These are phyloP conservation scores for Hippoglossus stenolepis DNA, from an alignment of 2,113 vertebrate species.

Conservation along the genomic window DNA sequence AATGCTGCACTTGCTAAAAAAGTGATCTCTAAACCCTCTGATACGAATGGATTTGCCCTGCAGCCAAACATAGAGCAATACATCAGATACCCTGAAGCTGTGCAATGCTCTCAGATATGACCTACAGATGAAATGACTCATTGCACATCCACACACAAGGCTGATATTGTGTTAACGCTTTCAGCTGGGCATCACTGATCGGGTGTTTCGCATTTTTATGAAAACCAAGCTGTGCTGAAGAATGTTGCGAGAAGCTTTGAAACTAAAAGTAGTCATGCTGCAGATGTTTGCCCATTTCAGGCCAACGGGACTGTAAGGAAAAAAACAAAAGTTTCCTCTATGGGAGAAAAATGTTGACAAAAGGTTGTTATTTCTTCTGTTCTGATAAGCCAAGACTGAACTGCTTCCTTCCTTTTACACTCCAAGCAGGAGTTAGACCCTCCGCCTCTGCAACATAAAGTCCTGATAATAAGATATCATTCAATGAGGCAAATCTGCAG, in stretches of 20 bases:
- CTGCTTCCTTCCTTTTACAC: conserved; percentile 34
- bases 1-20: conserved; percentile 17
- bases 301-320: background rate
- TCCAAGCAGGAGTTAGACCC: conserved; percentile 19
- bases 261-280: conserved; percentile 1
- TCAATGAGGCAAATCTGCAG: conserved; percentile 34
- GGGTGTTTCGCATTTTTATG: conserved; percentile 1
- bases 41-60: conserved; percentile 35
- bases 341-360: conserved; percentile 9
- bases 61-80: conserved; percentile 38
- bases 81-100: conserved; percentile 31
- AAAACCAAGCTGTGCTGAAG: conserved; percentile 15
- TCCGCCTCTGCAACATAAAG: conserved; percentile 30
- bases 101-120: conserved; percentile 6
- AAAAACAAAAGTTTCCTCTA: background rate
- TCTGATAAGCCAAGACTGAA: conserved; percentile 16
- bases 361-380: background rate
- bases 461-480: conserved; percentile 38
- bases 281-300: background rate
- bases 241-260: conserved; percentile 8
- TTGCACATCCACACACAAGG: conserved; percentile 47
- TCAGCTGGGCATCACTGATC: background rate
- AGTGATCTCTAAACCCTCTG: conserved; percentile 27
- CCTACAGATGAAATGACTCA: conserved; percentile 38
- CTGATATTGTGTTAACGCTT: conserved; percentile 12